Conservation (phyloP, 1,140 invertebrate genomes). For the Eriosoma lanigerum region DNA sequence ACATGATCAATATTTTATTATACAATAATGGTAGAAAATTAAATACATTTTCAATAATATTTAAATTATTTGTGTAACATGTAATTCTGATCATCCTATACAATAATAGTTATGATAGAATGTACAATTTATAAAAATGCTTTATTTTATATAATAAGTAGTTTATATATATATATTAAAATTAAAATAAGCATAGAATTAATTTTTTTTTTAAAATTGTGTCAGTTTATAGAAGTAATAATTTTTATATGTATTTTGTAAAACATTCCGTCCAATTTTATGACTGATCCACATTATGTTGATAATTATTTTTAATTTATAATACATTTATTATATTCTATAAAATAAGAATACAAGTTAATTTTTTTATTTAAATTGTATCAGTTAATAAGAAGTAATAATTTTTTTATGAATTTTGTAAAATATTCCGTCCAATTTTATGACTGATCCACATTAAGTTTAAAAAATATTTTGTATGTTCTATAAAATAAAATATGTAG, state of each 20-base stretch:
- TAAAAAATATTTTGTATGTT: too few relatives aligned
- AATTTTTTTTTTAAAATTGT: background rate
- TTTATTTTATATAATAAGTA: background rate
- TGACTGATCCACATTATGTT: background rate
- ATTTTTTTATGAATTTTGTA: background rate
- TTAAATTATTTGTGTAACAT: too few relatives aligned
- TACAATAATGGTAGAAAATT: too few relatives aligned
- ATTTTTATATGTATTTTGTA: background rate
- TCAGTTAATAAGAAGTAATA: background rate
- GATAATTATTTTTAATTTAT: too few relatives aligned
- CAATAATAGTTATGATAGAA: background rate
- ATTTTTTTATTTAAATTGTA: background rate
- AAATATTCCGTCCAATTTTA: background rate
- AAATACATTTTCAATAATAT: too few relatives aligned
- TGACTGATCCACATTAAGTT: background rate
- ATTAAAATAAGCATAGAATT: background rate
- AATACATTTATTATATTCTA: too few relatives aligned
- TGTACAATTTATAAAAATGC: background rate
- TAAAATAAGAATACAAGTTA: background rate
- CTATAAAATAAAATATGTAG: background rate
- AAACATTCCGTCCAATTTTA: constrained; percentile 1
- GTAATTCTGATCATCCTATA: too few relatives aligned
- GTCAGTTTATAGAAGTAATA: background rate
- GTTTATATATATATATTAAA: background rate
- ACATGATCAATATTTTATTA: too few relatives aligned